Percentiles rank a stretch among this genome's conserved stretches.
phyloP scores from a whole-genome alignment of 2,113 vertebrate species.

The Forbesichthys agassizii region DNA sequence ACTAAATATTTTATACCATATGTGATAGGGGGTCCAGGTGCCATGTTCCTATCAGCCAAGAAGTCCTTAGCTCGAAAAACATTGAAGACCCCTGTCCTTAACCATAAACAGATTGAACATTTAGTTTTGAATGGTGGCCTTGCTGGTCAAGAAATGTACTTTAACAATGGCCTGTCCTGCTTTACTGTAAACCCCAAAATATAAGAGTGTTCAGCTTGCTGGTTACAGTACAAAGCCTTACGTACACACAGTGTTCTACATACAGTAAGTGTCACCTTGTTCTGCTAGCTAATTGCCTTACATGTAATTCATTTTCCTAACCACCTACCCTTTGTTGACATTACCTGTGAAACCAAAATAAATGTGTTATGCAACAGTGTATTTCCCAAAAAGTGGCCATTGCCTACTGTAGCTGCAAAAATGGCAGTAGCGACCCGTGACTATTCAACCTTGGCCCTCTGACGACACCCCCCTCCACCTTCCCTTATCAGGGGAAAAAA shows the following conservation, averaged over 20 bases:
- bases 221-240: constrained; percentile 42
- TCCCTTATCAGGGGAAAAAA: too few species aligned
- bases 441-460: too few species aligned
- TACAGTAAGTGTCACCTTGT: background rate
- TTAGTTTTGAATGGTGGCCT: constrained; percentile 20
- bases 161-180: background rate
- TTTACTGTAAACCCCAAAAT: constrained; percentile 4
- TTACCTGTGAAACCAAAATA: background rate
- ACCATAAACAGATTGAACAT: constrained; percentile 16
- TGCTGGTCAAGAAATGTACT: constrained; percentile 15
- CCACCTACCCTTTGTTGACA: constrained; percentile 11
- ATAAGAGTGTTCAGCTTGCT: constrained; percentile 12
- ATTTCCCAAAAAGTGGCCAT: background rate
- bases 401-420: background rate
- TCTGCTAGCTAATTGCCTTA: constrained; percentile 10
- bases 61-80: too few species aligned
- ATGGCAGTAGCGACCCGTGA: background rate
- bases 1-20: too few species aligned
- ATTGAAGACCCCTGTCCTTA: too few species aligned
- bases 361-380: too few species aligned
- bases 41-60: too few species aligned
- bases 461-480: too few species aligned
- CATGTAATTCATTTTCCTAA: constrained; percentile 24
- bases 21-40: too few species aligned
- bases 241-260: constrained; percentile 32